Base-by-base conservation (phyloP, 2,113 vertebrate species). In the Hemicordylus capensis region DNA sequence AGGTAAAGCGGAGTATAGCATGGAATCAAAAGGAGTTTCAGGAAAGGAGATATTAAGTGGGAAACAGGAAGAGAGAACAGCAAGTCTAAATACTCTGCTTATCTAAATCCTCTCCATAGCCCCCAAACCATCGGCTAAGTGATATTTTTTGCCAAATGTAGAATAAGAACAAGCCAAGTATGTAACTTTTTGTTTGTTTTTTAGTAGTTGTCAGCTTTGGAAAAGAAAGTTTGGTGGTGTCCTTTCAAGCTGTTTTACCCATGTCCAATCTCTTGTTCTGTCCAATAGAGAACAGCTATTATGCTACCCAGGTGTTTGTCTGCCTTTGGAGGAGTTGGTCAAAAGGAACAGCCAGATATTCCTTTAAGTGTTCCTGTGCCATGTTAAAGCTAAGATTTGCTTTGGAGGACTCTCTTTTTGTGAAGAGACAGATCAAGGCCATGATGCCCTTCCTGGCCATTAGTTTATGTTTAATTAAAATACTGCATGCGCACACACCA, bases 401-500 rank as follows among this genome's bases (percentile, higher is more conserved):
- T 72, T 42, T 70, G 39, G 66, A 39, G 67, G 42, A 10, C 19
- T 54, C 48, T 9, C 46, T 34, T 54, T 76, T 31, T 34, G 28
- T 4, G 48, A 76, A 46, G 15, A 20, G 46, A 28, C 48, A 37
- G 19, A 39, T 63, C 28, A 31, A 64, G 31, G 28, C 61, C 31
- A 11, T n/a, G 31, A 34, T 66, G n/a, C n/a, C 64, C n/a, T 66
- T 14, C n/a, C n/a, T 34, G 31, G 15, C 12, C 48, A 26, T 51
- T n/a, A 31, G 26, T 73, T 31, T 48, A 48, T 51, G 28, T 48
- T 28, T 28, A 31, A 31, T 73, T 26, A 48, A 73, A 73, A 73
- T 10, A 73, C 11, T 48, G 44, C 3, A 61, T 24, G 66, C 83
- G 93, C 88, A 85, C 87, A 63, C 56, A 89, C 56, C 70, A 72